phyloP scores from a whole-genome alignment of 2,113 vertebrate species.

The Camelus dromedarius region DNA sequence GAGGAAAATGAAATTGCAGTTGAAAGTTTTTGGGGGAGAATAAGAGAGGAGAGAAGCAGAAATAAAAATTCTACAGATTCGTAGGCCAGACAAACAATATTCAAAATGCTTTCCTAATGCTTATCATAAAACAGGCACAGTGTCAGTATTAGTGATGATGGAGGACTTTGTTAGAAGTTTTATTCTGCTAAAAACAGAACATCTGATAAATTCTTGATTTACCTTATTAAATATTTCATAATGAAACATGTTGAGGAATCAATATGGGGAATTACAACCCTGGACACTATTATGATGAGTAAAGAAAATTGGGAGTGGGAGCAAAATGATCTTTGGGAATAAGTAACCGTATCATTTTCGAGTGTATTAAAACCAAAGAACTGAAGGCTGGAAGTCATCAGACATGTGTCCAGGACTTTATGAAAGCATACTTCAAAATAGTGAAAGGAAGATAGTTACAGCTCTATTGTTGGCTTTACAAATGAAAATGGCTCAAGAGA shows the following conservation, averaged over 20 bases:
- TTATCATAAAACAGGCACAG: neutral
- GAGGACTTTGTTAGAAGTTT: conserved; percentile 37
- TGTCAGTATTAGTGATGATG: conserved; percentile 14
- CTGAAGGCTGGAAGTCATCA: neutral
- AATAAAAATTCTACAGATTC: conserved; percentile 25
- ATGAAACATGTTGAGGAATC: conserved; percentile 72
- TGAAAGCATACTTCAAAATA: conserved; percentile 2
- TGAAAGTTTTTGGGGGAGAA: conserved; percentile 21
- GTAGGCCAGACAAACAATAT: neutral
- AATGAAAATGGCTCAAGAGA: conserved; percentile 24
- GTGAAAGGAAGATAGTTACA: neutral
- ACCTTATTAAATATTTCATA: conserved; percentile 75
- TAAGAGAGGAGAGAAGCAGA: conserved; percentile 10
- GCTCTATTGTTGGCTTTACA: neutral
- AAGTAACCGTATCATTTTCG: conserved; percentile 30
- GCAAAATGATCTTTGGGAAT: conserved; percentile 68
- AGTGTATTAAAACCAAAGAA: conserved; percentile 55
- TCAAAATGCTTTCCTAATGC: neutral
- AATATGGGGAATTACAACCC: conserved; percentile 58
- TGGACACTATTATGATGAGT: conserved; percentile 64
- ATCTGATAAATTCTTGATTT: conserved; percentile 73
- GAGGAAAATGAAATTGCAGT: neutral
- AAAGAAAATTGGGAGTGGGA: conserved; percentile 67
- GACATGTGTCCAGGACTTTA: neutral
- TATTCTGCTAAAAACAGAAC: conserved; percentile 56